Base-by-base conservation (phyloP, 35 echinoderm and acorn worm species). In the Heliocidaris tuberculata region DNA sequence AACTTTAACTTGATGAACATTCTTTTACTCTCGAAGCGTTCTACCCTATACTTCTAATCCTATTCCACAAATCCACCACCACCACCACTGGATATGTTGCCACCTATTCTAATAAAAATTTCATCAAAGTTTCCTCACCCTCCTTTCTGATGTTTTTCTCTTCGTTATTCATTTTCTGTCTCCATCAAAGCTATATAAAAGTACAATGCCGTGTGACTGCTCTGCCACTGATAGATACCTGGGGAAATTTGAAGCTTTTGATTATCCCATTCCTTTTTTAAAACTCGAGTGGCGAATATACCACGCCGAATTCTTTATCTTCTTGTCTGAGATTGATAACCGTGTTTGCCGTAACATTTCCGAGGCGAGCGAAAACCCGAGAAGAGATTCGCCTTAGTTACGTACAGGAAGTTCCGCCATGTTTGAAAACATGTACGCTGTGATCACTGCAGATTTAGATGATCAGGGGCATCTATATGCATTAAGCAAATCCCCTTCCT, bases 251-350 rank as follows among this genome's bases (percentile, higher is more conserved):
- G 19, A 8, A 78, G 65, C 65, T 24, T 78, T n/a, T 78, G 21
- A 78, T 78, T 78, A 78, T 21, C 65, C 65, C 65, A 78, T 78
- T 19, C 65, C 65, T 19, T 78, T 42, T 78, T 78, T 78, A 78
- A 78, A 78, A 21, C 65, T 78, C 65, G 65, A n/a, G n/a, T 78
- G 65, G 65, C 65, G 21, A 78, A 78, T n/a, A n/a, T 27, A 27
- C 65, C 65, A 78, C 21, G 65, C 65, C 21, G 65, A 78, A n/a
- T 78, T 78, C 65, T 27, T 21, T 78, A n/a, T 27, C 61, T 19
- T 65, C 60, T 65, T 71, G 61, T n/a, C 65, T n/a, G 65, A 78
- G 65, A 78, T 78, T 78, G 65, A 78, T 78, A 24, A 78, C 65
- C 65, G 0, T 78, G 65, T 78, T 78, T 78, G 65, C 65, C 65